Evolutionary conservation across 1,140 invertebrate species (phyloP).

Genomic region (Uloborus diversus): DNA sequence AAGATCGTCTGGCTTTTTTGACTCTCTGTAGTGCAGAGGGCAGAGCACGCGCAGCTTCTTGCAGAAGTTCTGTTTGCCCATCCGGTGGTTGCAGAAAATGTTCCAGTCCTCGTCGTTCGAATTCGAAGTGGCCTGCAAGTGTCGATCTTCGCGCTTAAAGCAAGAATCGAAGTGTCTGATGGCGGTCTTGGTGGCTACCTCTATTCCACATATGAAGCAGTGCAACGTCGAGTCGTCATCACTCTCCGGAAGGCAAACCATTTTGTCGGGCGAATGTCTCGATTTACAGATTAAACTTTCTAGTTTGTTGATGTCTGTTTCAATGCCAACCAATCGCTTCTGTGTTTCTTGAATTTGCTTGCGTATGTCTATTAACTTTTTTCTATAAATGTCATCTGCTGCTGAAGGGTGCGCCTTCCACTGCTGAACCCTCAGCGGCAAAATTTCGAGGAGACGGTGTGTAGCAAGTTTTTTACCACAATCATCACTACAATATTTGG

Average conservation of each 20-base stretch:
- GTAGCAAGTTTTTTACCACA: constrained; percentile 93
- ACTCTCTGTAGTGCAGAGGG: constrained; percentile 93
- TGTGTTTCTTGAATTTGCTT: constrained; percentile 71
- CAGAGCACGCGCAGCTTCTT: constrained; percentile 94
- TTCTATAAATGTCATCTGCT: constrained; percentile 86
- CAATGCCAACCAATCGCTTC: constrained; percentile 74
- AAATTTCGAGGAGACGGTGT: constrained; percentile 72
- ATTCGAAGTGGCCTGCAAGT: neutral
- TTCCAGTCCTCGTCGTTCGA: constrained; percentile 33
- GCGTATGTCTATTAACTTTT: constrained; percentile 83
- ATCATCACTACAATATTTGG: constrained; percentile 94
- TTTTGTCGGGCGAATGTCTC: neutral
- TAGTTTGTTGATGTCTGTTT: constrained; percentile 78
- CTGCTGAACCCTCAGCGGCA: constrained; percentile 91
- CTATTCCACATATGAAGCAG: constrained; percentile 23
- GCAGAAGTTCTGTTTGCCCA: constrained; percentile 79
- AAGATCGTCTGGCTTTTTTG: constrained; percentile 79
- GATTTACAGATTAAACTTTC: constrained; percentile 61
- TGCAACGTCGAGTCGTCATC: neutral
- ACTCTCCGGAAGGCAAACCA: neutral
- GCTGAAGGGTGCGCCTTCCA: constrained; percentile 87
- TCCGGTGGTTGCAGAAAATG: constrained; percentile 33
- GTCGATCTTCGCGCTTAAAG: constrained; percentile 29
- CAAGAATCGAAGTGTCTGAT: constrained; percentile 22
- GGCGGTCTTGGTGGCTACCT: neutral